Conservation (phyloP, 2,113 vertebrate species). For the Corythornis madagascariensis region DNA sequence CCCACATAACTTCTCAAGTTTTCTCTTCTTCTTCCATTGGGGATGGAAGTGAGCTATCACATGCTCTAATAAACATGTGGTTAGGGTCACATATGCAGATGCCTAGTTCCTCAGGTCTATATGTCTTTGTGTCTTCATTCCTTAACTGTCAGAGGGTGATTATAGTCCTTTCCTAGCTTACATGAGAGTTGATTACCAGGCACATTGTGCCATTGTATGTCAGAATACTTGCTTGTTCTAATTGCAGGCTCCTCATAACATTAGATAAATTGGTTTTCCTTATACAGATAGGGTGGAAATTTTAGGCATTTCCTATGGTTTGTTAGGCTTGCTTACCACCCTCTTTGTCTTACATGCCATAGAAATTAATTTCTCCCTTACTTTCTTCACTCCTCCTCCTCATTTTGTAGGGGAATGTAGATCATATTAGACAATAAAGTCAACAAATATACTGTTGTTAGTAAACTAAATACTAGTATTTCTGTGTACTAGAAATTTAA, state of each 20-base stretch:
- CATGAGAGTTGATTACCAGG: neutral
- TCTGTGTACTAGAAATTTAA: neutral
- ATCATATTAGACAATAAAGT: neutral
- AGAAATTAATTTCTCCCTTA: neutral
- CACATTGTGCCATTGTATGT: neutral
- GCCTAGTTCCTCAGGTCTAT: neutral
- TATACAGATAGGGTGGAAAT: neutral
- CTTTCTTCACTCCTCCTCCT: neutral
- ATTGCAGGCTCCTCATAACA: neutral
- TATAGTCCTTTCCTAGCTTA: neutral
- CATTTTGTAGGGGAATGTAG: neutral
- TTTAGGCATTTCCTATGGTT: neutral
- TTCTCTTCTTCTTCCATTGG: neutral
- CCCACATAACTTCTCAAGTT: neutral
- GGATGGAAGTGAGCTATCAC: neutral
- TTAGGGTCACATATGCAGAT: neutral
- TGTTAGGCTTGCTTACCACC: neutral
- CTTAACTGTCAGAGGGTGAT: neutral
- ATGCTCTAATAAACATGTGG: accelerated
- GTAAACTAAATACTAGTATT: neutral
- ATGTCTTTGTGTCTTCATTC: neutral
- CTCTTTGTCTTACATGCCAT: neutral
- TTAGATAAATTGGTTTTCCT: neutral
- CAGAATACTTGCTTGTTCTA: neutral
- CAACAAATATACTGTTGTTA: neutral